Conservation (phyloP, 2,888 invertebrate genomes). For the Cephus rjabovi region DNA sequence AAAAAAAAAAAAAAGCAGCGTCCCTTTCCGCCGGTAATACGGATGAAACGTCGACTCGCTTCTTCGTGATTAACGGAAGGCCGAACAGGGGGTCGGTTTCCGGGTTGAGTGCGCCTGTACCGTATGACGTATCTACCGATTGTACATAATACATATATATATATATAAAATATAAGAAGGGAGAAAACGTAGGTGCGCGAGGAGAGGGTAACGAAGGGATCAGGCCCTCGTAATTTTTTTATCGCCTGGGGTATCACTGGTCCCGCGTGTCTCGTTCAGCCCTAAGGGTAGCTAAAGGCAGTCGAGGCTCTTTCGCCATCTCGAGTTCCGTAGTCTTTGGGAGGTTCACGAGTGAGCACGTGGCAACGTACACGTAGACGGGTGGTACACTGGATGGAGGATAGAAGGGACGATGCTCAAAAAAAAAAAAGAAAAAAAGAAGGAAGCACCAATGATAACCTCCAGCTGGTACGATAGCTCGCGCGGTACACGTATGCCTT, state of each 20-base stretch:
- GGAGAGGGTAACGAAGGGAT: not conserved
- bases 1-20: not conserved
- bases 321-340: not conserved
- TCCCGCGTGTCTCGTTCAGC: not conserved
- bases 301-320: not conserved
- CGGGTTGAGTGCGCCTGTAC: not conserved
- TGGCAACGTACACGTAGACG: not conserved
- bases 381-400: not conserved
- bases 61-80: not conserved
- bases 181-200: not conserved
- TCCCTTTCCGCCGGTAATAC: not conserved
- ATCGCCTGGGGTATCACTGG: not conserved
- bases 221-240: not conserved
- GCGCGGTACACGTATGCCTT: conserved; percentile 32
- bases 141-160: not conserved
- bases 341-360: too few species aligned
- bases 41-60: not conserved
- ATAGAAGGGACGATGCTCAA: conserved; percentile 1
- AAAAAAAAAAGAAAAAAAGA: not conserved
- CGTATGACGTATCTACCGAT: not conserved
- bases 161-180: not conserved
- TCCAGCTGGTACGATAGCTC: not conserved
- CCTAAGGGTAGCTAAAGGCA: not conserved
- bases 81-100: not conserved
- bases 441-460: not conserved